Percentiles rank a stretch among this genome's conserved stretches.
These are phyloP conservation scores for Spodoptera frugiperda DNA, from an alignment of 1,140 invertebrate species.

Conservation along the genomic window DNA sequence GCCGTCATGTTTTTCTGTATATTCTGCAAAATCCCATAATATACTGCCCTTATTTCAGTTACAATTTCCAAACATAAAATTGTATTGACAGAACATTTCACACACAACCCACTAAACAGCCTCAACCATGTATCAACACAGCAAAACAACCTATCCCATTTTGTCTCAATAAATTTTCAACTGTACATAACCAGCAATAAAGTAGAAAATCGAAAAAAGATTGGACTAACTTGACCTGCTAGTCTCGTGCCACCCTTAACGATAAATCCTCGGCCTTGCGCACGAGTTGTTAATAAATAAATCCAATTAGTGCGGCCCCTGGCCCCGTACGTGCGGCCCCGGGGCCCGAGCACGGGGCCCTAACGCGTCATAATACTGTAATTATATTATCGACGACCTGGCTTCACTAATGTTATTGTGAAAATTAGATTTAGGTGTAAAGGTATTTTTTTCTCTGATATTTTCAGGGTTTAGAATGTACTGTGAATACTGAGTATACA, in stretches of 20 bases:
- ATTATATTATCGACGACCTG: constrained; percentile 21
- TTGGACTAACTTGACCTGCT: no score
- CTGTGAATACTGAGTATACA: neutral
- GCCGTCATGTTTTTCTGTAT: no score
- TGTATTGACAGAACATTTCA: no score
- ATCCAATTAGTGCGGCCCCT: constrained; percentile 17
- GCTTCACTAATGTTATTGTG: constrained; percentile 42
- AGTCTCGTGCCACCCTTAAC: neutral
- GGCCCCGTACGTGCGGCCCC: constrained; percentile 6
- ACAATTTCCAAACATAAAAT: no score
- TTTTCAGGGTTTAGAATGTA: neutral
- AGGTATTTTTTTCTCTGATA: constrained; percentile 13
- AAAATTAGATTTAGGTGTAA: constrained; percentile 27
- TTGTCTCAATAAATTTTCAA: no score
- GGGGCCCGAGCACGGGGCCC: neutral
- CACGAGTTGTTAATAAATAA: constrained; percentile 31
- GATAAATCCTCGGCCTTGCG: constrained; percentile 7
- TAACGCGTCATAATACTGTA: constrained; percentile 29
- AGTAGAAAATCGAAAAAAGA: no score
- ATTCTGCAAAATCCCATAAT: no score
- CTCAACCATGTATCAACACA: no score
- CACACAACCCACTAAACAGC: no score
- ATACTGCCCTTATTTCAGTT: no score
- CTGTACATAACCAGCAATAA: no score
- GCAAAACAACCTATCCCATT: no score